Evolutionary conservation across 2,888 invertebrate genomes (phyloP).

Genomic region (Sesia bembeciformis): DNA sequence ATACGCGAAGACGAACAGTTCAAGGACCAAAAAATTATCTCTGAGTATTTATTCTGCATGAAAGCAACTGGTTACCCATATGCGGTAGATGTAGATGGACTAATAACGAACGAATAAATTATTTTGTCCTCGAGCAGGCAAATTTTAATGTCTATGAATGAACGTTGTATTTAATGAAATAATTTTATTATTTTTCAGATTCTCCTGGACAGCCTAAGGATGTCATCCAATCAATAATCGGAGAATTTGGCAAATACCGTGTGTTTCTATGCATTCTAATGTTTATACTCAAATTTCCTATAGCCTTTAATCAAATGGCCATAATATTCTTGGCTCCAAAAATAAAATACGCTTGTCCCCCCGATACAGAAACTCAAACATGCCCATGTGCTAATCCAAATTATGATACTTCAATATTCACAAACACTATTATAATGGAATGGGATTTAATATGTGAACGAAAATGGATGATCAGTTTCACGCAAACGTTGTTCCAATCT

Average conservation of each 20-base stretch:
- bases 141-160: no score
- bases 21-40: no score
- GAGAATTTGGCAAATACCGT: slow-evolving; percentile 71
- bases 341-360: slow-evolving; percentile 35
- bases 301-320: slow-evolving; percentile 68
- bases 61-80: no score
- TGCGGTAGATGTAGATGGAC: no score
- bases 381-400: slow-evolving; percentile 75
- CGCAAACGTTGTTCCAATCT: slow-evolving; percentile 83
- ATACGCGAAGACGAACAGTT: no score
- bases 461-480: slow-evolving; percentile 77
- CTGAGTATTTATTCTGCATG: no score
- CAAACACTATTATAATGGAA: slow-evolving; percentile 81
- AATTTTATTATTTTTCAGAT: no score
- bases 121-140: no score
- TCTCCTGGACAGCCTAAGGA: slow-evolving; percentile 15
- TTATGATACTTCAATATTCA: slow-evolving; percentile 79
- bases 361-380: slow-evolving; percentile 24
- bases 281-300: slow-evolving; percentile 56
- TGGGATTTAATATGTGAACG: slow-evolving; percentile 84
- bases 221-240: slow-evolving; percentile 52
- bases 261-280: slow-evolving; percentile 46
- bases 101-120: no score
- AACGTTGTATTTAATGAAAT: no score
- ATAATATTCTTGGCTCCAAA: slow-evolving; percentile 66